Base-by-base conservation (phyloP, 1,140 invertebrate species). In the Papilio polyxenes region DNA sequence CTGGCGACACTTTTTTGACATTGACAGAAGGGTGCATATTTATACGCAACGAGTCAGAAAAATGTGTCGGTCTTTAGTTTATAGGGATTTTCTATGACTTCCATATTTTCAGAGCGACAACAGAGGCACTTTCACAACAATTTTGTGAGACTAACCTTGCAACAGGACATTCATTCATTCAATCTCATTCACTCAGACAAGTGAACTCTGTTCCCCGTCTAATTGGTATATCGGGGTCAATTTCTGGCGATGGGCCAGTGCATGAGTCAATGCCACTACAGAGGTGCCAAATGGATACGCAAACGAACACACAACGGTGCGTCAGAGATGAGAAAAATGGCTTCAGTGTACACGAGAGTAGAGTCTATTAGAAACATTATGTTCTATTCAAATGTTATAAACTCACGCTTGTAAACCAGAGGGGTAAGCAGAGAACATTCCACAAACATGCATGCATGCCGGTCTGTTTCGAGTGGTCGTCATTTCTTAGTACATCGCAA, bases 151-250 rank as follows among this genome's bases (percentile, higher is more conserved):
- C 51, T 53, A 53, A 53, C 56, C 56, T 59, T 59, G 17, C 62
- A 65, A 65, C 20, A 65, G 13, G 62, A 11, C 23, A 65, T 56
- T 56, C 53, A 56, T 65, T 65, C 23, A 65, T 65, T 72, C 65
- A 15, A 3, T 69, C 62, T 31, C 40, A 65, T 11, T 72, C 65
- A 69, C 10, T 69, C 0, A 44, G 7, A 69, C 65, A 72, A 62
- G 59, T 23, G 23, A 37, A 10, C 23, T 72, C 65, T 72, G 65
- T 72, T 72, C 65, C 23, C 31, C 65, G 31, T 48, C 40, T 75
- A 75, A 75, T 75, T 75, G 74, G 44, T 75, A 40, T 49, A 75
- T 48, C 44, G 40, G 44, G 74, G 74, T 75, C 74, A 75, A 75
- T 44, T 75, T 49, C 44, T 75, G 74, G 74, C 40, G 1, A 72